These are phyloP conservation scores for Chloroceryle aenea DNA, from an alignment of 2,113 vertebrate species.

Conservation along the genomic window DNA sequence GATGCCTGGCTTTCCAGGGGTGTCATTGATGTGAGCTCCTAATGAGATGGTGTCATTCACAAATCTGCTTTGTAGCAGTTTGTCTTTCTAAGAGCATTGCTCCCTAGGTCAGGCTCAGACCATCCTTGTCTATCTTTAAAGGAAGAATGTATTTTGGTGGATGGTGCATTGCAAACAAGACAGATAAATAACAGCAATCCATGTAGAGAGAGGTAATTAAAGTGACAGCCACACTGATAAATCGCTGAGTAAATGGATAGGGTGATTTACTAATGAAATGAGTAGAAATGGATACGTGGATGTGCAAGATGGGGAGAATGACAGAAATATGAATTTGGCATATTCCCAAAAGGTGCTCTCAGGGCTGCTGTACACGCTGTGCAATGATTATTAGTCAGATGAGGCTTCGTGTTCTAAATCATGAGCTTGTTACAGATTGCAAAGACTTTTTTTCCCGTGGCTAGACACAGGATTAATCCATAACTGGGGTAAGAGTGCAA, in stretches of 20 bases:
- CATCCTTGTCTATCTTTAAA: neutral
- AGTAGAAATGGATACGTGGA: neutral
- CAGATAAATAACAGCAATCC: slow-evolving; percentile 27
- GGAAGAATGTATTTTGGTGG: neutral
- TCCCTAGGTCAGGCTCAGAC: neutral
- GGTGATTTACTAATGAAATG: neutral
- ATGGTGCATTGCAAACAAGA: neutral
- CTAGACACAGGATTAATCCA: neutral
- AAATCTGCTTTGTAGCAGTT: neutral
- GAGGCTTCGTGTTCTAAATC: neutral
- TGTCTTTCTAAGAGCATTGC: neutral
- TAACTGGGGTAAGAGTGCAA: neutral
- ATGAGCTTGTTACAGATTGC: neutral
- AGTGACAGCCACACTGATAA: slow-evolving; percentile 39
- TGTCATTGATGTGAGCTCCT: fast-evolving
- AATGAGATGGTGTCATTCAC: neutral
- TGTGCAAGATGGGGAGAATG: neutral
- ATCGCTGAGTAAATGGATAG: neutral
- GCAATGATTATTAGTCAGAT: neutral
- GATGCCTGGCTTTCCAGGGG: neutral
- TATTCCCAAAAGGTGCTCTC: neutral
- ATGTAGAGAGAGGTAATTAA: neutral
- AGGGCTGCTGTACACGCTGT: neutral
- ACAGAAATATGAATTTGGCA: neutral
- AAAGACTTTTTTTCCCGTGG: neutral